A percentile compares a stretch with the other conserved stretches of the same genome.
phyloP scores from a whole-genome alignment of 2,113 vertebrate genomes.

The Progne subis region DNA sequence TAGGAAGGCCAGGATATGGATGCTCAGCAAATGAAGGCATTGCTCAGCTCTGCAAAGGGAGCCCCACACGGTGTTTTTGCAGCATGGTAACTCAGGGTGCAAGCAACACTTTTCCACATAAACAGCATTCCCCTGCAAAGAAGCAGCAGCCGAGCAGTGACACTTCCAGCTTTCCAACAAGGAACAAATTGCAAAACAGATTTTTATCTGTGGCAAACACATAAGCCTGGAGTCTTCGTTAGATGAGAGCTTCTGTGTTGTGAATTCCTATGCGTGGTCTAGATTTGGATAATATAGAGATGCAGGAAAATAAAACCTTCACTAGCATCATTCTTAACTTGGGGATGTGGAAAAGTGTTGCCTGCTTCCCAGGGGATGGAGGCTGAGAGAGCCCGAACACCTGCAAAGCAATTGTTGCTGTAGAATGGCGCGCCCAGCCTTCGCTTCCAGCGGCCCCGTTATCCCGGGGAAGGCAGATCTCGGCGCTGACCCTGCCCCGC shows the following conservation, averaged over 20 bases:
- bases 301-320: neutral
- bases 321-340: neutral
- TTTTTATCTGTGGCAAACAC: neutral
- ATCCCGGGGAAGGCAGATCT: neutral
- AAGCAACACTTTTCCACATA: neutral
- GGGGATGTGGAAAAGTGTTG: neutral
- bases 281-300: neutral
- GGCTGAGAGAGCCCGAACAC: neutral
- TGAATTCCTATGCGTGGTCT: neutral
- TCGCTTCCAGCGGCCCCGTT: rapidly evolving
- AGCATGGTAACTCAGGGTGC: neutral
- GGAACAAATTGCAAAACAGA: neutral
- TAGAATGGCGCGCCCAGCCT: neutral
- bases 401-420: conserved; percentile 36
- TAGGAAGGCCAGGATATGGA: neutral
- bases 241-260: neutral
- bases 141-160: neutral
- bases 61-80: neutral
- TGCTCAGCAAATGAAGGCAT: neutral
- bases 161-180: neutral
- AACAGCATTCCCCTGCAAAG: neutral
- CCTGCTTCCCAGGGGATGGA: neutral
- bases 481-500: neutral
- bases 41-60: neutral
- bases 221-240: neutral